Evolutionary conservation across 2,797 vertebrate genomes (phyloP).

Genomic region (Saguinus oedipus): DNA sequence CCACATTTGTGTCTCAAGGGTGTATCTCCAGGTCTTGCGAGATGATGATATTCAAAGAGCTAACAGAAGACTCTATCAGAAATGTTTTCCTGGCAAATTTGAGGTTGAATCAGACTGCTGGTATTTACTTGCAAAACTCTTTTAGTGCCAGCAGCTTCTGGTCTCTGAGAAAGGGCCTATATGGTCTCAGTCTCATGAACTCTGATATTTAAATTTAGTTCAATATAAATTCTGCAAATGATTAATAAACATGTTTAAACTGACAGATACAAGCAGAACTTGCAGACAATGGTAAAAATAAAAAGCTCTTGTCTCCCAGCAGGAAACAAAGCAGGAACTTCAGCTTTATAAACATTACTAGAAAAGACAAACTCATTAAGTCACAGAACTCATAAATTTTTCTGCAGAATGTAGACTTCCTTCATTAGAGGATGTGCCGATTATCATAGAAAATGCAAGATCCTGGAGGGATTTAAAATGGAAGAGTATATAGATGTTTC

Average conservation of each 20-base stretch:
- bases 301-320: background rate
- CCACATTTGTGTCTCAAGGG: background rate
- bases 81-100: background rate
- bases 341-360: background rate
- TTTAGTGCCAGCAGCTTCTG: slow-evolving; percentile 4
- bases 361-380: background rate
- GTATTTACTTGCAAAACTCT: background rate
- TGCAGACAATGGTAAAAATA: background rate
- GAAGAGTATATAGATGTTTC: background rate
- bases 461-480: background rate
- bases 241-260: slow-evolving; percentile 34
- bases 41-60: background rate
- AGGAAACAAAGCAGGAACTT: background rate
- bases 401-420: background rate
- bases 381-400: slow-evolving; percentile 37
- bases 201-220: slow-evolving; percentile 53
- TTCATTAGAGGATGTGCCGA: background rate
- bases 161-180: background rate
- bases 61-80: background rate
- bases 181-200: background rate
- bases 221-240: background rate
- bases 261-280: slow-evolving; percentile 47
- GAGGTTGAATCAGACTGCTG: slow-evolving; percentile 13
- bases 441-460: background rate
- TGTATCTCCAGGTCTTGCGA: background rate